Evolutionary conservation across 2,113 vertebrate genomes (phyloP).

Genomic region (Aegotheles bennettii): DNA sequence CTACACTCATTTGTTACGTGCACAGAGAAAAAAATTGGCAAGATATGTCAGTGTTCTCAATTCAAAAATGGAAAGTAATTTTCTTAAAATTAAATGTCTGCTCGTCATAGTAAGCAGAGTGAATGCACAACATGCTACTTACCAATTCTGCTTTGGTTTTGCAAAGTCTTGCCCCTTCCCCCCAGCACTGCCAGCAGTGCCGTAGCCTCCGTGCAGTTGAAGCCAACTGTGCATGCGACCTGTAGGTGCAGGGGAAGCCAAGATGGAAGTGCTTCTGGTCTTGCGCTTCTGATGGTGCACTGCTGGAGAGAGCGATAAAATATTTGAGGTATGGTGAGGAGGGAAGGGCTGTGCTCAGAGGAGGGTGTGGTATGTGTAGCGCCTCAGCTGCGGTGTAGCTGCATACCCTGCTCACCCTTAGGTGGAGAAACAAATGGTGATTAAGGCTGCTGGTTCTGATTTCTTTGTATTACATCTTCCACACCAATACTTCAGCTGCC

Average conservation of each 20-base stretch:
- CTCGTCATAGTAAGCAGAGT: neutral
- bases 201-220: fast-evolving
- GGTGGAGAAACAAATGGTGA: neutral
- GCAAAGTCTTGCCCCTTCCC: neutral
- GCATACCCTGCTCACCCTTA: neutral
- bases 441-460: neutral
- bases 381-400: slow-evolving; percentile 1
- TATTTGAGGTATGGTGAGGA: slow-evolving; percentile 19
- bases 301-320: neutral
- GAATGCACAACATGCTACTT: neutral
- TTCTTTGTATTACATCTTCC: neutral
- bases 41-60: neutral
- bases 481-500: neutral
- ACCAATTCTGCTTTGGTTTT: neutral
- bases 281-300: neutral
- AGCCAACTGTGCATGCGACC: fast-evolving
- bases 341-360: neutral
- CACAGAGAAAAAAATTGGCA: neutral
- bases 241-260: neutral
- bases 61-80: neutral
- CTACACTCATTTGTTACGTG: neutral
- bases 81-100: neutral
- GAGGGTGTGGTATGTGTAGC: neutral
- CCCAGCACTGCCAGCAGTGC: neutral
- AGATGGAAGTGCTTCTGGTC: neutral